phyloP scores from a whole-genome alignment of 2,888 invertebrate species.

The Tetranychus truncatus region DNA sequence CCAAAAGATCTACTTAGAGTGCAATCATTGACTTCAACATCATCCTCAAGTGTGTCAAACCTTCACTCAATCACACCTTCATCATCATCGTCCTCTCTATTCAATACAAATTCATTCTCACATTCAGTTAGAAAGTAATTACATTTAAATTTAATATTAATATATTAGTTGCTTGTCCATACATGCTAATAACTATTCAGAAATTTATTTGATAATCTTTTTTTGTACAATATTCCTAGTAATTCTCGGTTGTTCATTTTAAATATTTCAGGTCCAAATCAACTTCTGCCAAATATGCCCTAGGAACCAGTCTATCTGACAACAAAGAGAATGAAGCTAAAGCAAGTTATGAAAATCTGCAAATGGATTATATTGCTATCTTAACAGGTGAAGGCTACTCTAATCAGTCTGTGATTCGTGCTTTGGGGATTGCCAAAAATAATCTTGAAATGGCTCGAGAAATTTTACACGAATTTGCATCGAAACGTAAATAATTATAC shows the following conservation, averaged over 20 bases:
- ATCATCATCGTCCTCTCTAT: slow-evolving; percentile 11
- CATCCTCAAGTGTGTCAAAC: background rate
- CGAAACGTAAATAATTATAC: slow-evolving; percentile 34
- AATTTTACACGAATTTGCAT: slow-evolving; percentile 72
- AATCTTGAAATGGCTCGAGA: slow-evolving; percentile 90
- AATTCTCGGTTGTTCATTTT: background rate
- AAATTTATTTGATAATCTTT: no score
- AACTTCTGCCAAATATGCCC: slow-evolving; percentile 20
- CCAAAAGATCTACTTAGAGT: background rate
- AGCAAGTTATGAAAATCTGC: slow-evolving; percentile 57
- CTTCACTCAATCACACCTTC: background rate
- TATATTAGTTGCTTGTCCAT: background rate
- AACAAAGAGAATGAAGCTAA: slow-evolving; percentile 27
- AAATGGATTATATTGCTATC: slow-evolving; percentile 71
- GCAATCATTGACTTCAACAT: background rate
- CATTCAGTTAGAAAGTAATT: background rate
- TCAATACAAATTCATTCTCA: slow-evolving; percentile 4
- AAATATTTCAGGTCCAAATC: background rate
- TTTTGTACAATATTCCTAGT: background rate
- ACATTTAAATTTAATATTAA: background rate
- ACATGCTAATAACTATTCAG: no score
- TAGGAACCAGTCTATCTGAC: slow-evolving; percentile 24
- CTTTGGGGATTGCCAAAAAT: slow-evolving; percentile 75
- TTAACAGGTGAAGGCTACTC: slow-evolving; percentile 76
- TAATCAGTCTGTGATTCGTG: slow-evolving; percentile 71